Percentiles rank a stretch among this genome's conserved stretches.
phyloP scores from a whole-genome alignment of 2,888 invertebrate genomes.

The Oeneis ivallda region DNA sequence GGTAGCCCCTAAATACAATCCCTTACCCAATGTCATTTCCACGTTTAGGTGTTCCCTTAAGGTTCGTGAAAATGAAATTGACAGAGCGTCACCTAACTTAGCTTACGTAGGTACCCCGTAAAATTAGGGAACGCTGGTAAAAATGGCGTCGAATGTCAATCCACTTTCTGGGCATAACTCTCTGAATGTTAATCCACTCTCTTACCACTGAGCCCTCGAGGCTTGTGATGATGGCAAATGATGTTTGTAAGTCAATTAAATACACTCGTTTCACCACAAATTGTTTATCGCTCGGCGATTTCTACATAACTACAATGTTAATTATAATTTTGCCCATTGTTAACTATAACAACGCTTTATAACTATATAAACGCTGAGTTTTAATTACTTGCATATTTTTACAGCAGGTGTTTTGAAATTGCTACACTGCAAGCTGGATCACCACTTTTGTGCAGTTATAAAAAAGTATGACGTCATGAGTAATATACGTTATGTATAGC shows the following conservation, averaged over 20 bases:
- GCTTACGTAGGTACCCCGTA: too few relatives aligned
- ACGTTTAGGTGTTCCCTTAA: too few relatives aligned
- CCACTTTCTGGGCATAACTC: too few relatives aligned
- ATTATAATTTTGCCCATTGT: conserved; percentile 8
- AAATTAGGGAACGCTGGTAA: too few relatives aligned
- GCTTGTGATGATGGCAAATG: background rate
- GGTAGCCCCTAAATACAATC: too few relatives aligned
- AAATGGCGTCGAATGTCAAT: too few relatives aligned
- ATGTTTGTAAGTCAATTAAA: background rate
- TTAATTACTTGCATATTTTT: background rate
- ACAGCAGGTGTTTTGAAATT: background rate
- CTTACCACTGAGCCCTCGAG: background rate
- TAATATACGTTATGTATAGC: too few relatives aligned
- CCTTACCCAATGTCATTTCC: too few relatives aligned
- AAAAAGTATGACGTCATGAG: too few relatives aligned
- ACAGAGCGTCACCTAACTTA: too few relatives aligned
- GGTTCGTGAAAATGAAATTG: too few relatives aligned
- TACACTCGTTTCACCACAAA: background rate
- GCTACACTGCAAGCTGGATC: background rate
- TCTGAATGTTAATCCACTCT: background rate
- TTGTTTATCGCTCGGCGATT: background rate
- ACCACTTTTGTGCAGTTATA: background rate
- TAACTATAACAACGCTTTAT: background rate
- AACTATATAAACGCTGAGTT: background rate
- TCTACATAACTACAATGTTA: background rate